These are phyloP conservation scores for Zaprionus camerounensis DNA, from an alignment of 1,140 invertebrate genomes.

Conservation along the genomic window DNA sequence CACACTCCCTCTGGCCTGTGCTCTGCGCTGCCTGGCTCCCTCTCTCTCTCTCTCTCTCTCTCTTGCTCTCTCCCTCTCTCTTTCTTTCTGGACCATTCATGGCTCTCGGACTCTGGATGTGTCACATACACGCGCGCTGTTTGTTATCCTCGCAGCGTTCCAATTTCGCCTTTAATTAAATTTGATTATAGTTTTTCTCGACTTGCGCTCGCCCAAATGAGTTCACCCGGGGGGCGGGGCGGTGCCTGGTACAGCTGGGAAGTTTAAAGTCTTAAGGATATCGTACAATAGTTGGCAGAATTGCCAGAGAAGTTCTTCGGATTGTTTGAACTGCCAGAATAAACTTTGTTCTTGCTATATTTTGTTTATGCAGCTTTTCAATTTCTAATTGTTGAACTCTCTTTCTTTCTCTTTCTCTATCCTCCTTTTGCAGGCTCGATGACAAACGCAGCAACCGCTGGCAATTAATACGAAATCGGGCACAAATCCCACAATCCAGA, in stretches of 20 bases:
- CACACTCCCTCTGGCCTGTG: neutral
- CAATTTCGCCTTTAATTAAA: slow-evolving; percentile 81
- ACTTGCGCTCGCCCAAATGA: slow-evolving; percentile 1
- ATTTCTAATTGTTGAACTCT: slow-evolving; percentile 43
- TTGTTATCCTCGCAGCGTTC: slow-evolving; percentile 56
- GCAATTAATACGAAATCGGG: slow-evolving; percentile 35
- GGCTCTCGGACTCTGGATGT: slow-evolving; percentile 29
- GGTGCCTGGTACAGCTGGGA: neutral
- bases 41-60: neutral
- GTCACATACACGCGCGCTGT: slow-evolving; percentile 31
- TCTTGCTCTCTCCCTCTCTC: neutral
- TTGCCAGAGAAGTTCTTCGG: neutral
- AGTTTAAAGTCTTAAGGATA: slow-evolving; percentile 1
- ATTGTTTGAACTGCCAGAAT: slow-evolving; percentile 1
- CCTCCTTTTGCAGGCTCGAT: slow-evolving; percentile 32
- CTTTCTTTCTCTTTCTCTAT: neutral
- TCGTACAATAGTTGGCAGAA: neutral
- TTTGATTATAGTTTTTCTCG: slow-evolving; percentile 78
- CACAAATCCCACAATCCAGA: neutral
- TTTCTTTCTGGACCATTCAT: slow-evolving; percentile 29
- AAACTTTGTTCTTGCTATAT: slow-evolving; percentile 6
- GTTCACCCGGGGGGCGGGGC: neutral
- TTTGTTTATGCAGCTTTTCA: neutral
- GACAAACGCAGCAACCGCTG: slow-evolving; percentile 41
- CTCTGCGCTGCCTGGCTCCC: neutral